These are phyloP conservation scores for Cyprinodon brontotheroides DNA, from an alignment of 2,113 vertebrate species.

Conservation along the genomic window DNA sequence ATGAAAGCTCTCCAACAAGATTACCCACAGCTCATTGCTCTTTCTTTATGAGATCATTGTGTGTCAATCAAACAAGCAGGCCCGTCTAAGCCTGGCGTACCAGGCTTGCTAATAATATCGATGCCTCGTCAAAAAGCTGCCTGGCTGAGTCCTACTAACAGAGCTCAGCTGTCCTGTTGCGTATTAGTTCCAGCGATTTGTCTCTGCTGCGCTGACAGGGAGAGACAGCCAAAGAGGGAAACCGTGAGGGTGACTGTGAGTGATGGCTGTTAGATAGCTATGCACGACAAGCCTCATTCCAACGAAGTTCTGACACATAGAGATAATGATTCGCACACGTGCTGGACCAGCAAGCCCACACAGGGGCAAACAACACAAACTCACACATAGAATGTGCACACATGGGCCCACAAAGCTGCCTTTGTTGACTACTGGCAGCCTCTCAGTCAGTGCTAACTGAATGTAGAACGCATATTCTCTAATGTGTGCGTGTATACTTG, in stretches of 20 bases:
- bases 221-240: conserved; percentile 33
- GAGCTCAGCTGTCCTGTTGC: conserved; percentile 47
- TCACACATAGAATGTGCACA: conserved; percentile 31
- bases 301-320: conserved; percentile 61
- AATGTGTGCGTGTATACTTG: conserved; percentile 47
- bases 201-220: conserved; percentile 57
- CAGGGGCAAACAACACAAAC: conserved; percentile 56
- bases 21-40: conserved; percentile 21
- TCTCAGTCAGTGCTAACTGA: conserved; percentile 53
- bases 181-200: conserved; percentile 69
- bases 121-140: conserved; percentile 45
- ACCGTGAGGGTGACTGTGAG: conserved; percentile 41
- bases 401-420: conserved; percentile 69
- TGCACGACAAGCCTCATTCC: conserved; percentile 65
- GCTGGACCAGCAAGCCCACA: conserved; percentile 73
- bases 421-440: conserved; percentile 73
- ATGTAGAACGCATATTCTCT: conserved; percentile 61
- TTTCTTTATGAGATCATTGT: conserved; percentile 31
- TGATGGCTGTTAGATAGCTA: conserved; percentile 62
- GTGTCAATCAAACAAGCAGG: conserved; percentile 39
- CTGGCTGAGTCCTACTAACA: conserved; percentile 46
- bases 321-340: conserved; percentile 76
- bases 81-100: conserved; percentile 32
- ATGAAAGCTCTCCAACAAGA: conserved; percentile 56
- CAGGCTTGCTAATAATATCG: conserved; percentile 48